These are phyloP conservation scores for Amphimedon queenslandica DNA, from an alignment of 37 sponge, comb jelly and placozoan species.

Conservation along the genomic window DNA sequence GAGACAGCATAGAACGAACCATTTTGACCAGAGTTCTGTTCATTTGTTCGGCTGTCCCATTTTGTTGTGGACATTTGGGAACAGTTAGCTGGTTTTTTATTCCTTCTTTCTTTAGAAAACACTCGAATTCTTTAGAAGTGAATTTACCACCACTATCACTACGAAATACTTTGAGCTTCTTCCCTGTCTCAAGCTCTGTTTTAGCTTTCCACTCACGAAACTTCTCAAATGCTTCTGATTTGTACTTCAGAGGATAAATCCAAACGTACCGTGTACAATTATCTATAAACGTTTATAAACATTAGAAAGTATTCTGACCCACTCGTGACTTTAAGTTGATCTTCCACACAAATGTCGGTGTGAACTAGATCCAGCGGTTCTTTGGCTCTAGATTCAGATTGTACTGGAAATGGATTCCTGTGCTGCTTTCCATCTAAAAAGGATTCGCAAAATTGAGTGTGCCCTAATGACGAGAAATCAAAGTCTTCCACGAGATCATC, in stretches of 20 bases:
- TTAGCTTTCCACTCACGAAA: slow-evolving; percentile 63
- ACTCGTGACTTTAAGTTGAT: slow-evolving; percentile 26
- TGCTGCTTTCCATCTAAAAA: slow-evolving; percentile 55
- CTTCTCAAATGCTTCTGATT: slow-evolving; percentile 39
- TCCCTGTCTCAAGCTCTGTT: slow-evolving; percentile 31
- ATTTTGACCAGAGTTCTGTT: slow-evolving; percentile 64
- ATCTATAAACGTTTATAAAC: slow-evolving; percentile 55
- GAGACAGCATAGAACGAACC: slow-evolving; percentile 54
- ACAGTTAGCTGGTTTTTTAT: slow-evolving; percentile 48
- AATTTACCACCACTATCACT: slow-evolving; percentile 50
- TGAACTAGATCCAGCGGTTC: slow-evolving; percentile 47
- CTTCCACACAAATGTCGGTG: slow-evolving; percentile 51
- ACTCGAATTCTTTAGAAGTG: slow-evolving; percentile 42
- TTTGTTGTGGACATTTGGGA: slow-evolving; percentile 68
- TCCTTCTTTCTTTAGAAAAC: slow-evolving; percentile 42
- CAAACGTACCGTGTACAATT: slow-evolving; percentile 54
- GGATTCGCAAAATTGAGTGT: slow-evolving; percentile 52
- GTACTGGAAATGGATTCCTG: slow-evolving; percentile 16
- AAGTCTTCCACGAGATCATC: slow-evolving; percentile 41
- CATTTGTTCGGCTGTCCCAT: slow-evolving; percentile 59
- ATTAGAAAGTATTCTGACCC: slow-evolving; percentile 59
- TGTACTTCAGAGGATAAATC: slow-evolving; percentile 51
- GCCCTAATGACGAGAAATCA: slow-evolving; percentile 20
- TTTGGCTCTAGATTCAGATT: slow-evolving; percentile 18
- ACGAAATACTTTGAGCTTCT: slow-evolving; percentile 45